Evolutionary conservation across 2,888 invertebrate genomes (phyloP).

Genomic region (Nymphalis polychloros): DNA sequence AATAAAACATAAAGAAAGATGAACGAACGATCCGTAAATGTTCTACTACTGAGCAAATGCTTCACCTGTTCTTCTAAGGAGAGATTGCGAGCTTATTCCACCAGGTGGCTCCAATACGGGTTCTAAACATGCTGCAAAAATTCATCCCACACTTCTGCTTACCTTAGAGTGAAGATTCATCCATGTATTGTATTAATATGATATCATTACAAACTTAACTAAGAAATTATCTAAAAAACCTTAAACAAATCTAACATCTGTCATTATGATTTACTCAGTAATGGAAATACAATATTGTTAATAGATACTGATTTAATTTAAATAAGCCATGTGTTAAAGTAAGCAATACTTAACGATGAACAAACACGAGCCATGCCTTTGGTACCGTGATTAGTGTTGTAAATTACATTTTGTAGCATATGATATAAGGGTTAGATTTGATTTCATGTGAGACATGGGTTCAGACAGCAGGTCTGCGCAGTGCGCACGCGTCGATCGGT

Average conservation of each 20-base stretch:
- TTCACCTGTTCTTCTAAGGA: too few relatives aligned
- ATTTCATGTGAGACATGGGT: constrained; percentile 30
- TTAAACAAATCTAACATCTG: neutral
- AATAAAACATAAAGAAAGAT: too few relatives aligned
- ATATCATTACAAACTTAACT: too few relatives aligned
- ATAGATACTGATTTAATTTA: constrained; percentile 19
- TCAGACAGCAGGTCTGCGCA: constrained; percentile 52
- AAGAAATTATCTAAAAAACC: too few relatives aligned
- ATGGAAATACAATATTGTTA: constrained; percentile 4
- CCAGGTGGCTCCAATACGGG: too few relatives aligned
- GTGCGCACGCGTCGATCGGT: constrained; percentile 64
- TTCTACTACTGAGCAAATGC: too few relatives aligned
- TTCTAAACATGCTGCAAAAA: too few relatives aligned
- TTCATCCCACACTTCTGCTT: too few relatives aligned
- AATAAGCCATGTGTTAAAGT: constrained; percentile 34
- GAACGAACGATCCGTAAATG: too few relatives aligned
- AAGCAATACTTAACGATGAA: constrained; percentile 27
- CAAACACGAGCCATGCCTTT: constrained; percentile 14
- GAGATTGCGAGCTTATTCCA: too few relatives aligned
- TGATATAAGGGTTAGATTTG: constrained; percentile 45
- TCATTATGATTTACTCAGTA: neutral
- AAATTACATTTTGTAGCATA: constrained; percentile 40
- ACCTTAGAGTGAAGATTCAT: too few relatives aligned
- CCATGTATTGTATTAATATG: too few relatives aligned
- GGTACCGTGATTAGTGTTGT: constrained; percentile 8